Evolutionary conservation across 2,888 invertebrate genomes (phyloP).

Genomic region (Scaptomyza tumidula): DNA sequence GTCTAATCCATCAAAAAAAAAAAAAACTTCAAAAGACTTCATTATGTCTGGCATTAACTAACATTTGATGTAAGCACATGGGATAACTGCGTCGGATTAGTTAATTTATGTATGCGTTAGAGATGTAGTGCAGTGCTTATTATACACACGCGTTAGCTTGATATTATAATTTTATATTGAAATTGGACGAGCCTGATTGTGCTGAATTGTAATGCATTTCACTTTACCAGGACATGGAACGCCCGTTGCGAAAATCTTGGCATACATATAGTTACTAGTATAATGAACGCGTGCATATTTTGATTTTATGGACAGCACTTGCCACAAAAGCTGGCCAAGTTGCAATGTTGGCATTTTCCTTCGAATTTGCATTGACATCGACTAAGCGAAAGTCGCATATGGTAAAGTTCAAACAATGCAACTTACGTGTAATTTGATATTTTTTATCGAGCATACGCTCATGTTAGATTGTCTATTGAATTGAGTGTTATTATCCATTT

Average conservation of each 20-base stretch:
- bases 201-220: slow-evolving; percentile 50
- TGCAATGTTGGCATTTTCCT: slow-evolving; percentile 44
- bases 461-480: neutral
- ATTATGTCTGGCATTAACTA: slow-evolving; percentile 9
- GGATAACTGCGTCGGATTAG: slow-evolving; percentile 9
- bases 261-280: slow-evolving; percentile 13
- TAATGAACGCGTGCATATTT: slow-evolving; percentile 35
- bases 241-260: slow-evolving; percentile 55
- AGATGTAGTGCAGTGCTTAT: slow-evolving; percentile 19
- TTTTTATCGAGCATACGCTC: slow-evolving; percentile 2
- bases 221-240: slow-evolving; percentile 50
- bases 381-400: slow-evolving; percentile 3
- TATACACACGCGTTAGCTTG: slow-evolving; percentile 12
- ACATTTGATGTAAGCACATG: slow-evolving; percentile 15
- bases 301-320: slow-evolving; percentile 37
- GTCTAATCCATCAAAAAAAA: slow-evolving; percentile 38
- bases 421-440: slow-evolving; percentile 1
- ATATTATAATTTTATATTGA: slow-evolving; percentile 22
- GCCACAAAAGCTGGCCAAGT: slow-evolving; percentile 16
- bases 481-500: neutral
- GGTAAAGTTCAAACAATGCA: slow-evolving; percentile 1
- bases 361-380: slow-evolving; percentile 25
- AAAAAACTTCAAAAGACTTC: slow-evolving; percentile 44
- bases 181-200: slow-evolving; percentile 23
- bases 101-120: slow-evolving; percentile 44